Evolutionary conservation across 2,888 invertebrate species (phyloP), one percentile per base, ranked within the genome.

Genomic region (Chromoteleia sp.): DNA sequence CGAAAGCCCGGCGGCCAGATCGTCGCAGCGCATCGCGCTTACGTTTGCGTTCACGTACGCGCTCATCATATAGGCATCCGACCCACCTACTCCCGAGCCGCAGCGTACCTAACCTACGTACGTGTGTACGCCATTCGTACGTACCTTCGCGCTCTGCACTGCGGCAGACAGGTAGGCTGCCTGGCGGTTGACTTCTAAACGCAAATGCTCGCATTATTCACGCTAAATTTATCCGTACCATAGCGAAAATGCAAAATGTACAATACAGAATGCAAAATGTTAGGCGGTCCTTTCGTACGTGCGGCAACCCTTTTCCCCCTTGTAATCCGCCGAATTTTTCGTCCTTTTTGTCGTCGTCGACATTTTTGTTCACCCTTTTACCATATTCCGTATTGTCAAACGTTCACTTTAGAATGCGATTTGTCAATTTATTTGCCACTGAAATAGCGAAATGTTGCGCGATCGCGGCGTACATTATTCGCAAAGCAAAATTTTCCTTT

Each of bases 271-370:
- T 87, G 87, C 83, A 85, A 84, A 86, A 86, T 83, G 76, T 65
- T 75, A 81, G 81, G 36, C 45, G 63, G 73, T 61, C 43, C 67
- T 79, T 65, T 48, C 52, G 70, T 73, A 73, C 82, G 74, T 74
- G 75, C 76, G 36, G 56, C 75, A n/a, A n/a, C 56, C 58, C 61
- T 85, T 86, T 85, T 86, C 84, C 86, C 86, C 86, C 86, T 86
- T 87, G 86, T 89, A 88, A 90, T 90, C 87, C 87, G 82, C 85
- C 83, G 83, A 87, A 89, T 89, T 89, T 88, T 87, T 85, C 87
- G 67, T 78, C 84, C 82, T 86, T 85, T 71, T 87, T 87, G 85
- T 86, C 88, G 87, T 86, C 84, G 78, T 77, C 68, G 83, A n/a
- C 39, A 30, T 63, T 63, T 70, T 54, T 48, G 29, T 61, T 54